phyloP scores from a whole-genome alignment of 2,113 vertebrate species.

The Lagopus leucura region DNA sequence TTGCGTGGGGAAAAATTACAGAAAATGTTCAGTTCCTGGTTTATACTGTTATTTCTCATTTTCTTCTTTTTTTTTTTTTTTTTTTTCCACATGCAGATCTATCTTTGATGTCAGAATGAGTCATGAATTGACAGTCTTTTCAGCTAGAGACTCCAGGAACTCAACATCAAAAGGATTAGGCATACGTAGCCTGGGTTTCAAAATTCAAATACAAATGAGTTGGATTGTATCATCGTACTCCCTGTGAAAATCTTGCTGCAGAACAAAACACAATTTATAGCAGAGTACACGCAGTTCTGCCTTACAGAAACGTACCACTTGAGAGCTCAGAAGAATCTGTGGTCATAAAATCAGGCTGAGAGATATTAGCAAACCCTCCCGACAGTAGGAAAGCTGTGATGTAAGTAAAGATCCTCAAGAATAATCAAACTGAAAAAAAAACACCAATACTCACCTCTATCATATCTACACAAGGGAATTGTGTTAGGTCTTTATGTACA shows the following conservation, averaged over 20 bases:
- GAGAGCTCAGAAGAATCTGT: neutral
- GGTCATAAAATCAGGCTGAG: constrained; percentile 10
- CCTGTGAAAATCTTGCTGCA: neutral
- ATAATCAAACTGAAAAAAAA: neutral
- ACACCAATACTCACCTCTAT: neutral
- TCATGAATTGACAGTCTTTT: neutral
- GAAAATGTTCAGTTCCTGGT: neutral
- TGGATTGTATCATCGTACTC: neutral
- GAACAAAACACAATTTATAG: neutral
- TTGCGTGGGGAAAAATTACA: neutral
- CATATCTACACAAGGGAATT: neutral
- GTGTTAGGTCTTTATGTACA: neutral
- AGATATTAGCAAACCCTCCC: neutral
- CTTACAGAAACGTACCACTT: neutral
- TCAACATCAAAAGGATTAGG: neutral
- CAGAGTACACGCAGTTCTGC: neutral
- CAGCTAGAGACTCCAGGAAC: neutral
- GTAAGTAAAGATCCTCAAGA: neutral
- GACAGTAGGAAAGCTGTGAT: neutral
- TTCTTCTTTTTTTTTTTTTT: neutral
- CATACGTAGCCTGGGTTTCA: neutral
- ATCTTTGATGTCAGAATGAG: neutral
- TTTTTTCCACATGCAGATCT: neutral
- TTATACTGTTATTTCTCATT: neutral
- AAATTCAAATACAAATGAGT: neutral